Conservation (phyloP, 2,113 vertebrate genomes). For the Callipepla californica region DNA sequence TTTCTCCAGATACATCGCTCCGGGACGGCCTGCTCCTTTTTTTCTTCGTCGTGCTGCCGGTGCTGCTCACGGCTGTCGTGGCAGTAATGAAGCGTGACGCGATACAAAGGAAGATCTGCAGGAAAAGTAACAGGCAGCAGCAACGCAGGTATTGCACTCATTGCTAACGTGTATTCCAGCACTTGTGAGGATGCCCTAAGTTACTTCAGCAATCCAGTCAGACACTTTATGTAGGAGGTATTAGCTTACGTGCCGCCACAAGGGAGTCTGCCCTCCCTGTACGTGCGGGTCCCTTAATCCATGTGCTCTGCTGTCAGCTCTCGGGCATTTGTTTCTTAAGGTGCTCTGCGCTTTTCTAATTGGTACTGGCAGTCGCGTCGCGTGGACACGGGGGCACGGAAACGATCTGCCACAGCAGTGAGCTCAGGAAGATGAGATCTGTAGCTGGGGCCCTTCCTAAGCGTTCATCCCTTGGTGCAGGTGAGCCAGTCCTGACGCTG, state of each 20-base stretch:
- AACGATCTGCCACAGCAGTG: background rate
- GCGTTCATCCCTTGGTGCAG: background rate
- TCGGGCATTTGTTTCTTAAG: background rate
- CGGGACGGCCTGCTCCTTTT: slow-evolving; percentile 88
- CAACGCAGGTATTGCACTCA: slow-evolving; percentile 46
- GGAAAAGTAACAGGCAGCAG: slow-evolving; percentile 45
- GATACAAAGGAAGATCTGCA: slow-evolving; percentile 56
- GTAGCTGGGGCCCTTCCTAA: background rate
- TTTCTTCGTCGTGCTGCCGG: slow-evolving; percentile 86
- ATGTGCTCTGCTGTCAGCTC: background rate
- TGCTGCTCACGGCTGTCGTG: slow-evolving; percentile 35
- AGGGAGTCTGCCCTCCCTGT: background rate
- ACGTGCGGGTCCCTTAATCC: background rate
- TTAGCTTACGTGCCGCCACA: background rate
- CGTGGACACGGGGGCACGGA: background rate
- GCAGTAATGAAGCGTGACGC: slow-evolving; percentile 65
- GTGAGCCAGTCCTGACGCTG: background rate
- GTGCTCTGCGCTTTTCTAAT: background rate
- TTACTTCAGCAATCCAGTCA: background rate
- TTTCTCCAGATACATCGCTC: slow-evolving; percentile 84
- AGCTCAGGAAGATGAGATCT: background rate
- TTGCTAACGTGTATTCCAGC: background rate
- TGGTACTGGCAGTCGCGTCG: background rate
- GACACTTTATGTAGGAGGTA: background rate
- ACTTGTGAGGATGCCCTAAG: background rate